Base-by-base conservation (phyloP, 2,888 invertebrate species). In the Erebia ligea region DNA sequence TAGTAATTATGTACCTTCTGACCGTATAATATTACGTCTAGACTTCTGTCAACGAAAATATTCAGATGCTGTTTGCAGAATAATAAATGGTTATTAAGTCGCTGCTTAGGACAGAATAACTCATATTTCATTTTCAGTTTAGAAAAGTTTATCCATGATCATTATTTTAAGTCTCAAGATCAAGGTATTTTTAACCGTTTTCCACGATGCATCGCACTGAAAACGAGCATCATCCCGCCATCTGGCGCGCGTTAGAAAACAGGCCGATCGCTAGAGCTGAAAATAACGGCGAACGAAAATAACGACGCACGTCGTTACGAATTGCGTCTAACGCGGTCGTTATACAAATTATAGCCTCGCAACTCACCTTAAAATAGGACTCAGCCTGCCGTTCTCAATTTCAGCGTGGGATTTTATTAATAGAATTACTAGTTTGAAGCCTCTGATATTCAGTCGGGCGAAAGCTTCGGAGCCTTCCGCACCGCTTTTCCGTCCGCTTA, bases 261-360 rank as follows among this genome's bases (percentile, higher is more conserved):
- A 78, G 69, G 72, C 75, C 73, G 68, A 64, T 81, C 79, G 77
- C 78, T 82, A 76, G 78, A 75, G 81, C 77, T 76, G 75, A 75
- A 78, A 78, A 76, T 86, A 87, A 88, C 87, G 88, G 77, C 80
- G 81, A 86, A 84, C 88, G 86, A 84, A 80, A 87, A 87, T 89
- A 90, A 88, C 88, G 89, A 81, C 80, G 79, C 73, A 75, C 80
- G n/a, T 72, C 34, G 61, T 82, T 81, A 81, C 82, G 82, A 76
- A 80, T 82, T 81, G 78, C 82, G 81, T 80, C 79, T 82, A 81
- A 77, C 82, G 77, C 76, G 73, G 73, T 74, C 78, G 75, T 75
- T 77, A 79, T 74, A 73, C 72, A 70, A 70, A 74, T 76, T 74
- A 75, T 75, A 79, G 75, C 77, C 78, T 78, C 78, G 78, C 76